phyloP scores from a whole-genome alignment of 2,797 vertebrate genomes.

The Alcedo quadribrachys region DNA sequence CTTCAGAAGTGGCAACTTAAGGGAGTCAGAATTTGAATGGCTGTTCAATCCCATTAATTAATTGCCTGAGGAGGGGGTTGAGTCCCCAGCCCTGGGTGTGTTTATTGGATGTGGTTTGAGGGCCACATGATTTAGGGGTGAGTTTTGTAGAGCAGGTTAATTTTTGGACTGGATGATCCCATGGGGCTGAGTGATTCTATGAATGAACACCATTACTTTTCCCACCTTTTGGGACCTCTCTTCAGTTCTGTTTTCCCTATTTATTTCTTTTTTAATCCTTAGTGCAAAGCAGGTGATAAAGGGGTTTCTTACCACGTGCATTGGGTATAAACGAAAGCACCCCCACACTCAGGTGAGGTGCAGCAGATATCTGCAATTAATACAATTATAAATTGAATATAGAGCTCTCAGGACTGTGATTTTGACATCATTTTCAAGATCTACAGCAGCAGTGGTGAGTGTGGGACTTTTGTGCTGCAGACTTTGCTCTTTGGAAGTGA shows the following conservation, averaged over 20 bases:
- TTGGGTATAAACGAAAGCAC: not conserved
- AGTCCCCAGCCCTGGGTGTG: no score
- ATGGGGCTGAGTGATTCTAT: no score
- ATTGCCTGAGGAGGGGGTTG: no score
- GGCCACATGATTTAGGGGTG: no score
- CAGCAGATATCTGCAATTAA: not conserved
- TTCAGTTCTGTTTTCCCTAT: not conserved
- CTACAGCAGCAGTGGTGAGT: not conserved
- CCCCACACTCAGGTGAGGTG: not conserved
- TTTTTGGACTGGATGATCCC: no score
- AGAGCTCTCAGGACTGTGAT: not conserved
- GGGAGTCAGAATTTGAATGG: not conserved
- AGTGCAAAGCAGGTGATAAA: not conserved
- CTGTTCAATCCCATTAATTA: accelerated
- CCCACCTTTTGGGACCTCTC: not conserved
- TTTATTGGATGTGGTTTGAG: no score
- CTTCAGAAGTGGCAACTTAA: not conserved
- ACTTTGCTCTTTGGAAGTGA: not conserved
- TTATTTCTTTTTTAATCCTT: not conserved
- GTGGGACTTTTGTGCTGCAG: not conserved
- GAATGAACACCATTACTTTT: not conserved
- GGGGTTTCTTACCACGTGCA: not conserved
- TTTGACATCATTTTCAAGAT: not conserved
- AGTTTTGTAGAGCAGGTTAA: no score
- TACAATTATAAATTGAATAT: not conserved